Percentiles rank a stretch among this genome's conserved stretches.
Evolutionary conservation across 2,113 vertebrate species (phyloP).

Genomic region (Macrotus californicus): DNA sequence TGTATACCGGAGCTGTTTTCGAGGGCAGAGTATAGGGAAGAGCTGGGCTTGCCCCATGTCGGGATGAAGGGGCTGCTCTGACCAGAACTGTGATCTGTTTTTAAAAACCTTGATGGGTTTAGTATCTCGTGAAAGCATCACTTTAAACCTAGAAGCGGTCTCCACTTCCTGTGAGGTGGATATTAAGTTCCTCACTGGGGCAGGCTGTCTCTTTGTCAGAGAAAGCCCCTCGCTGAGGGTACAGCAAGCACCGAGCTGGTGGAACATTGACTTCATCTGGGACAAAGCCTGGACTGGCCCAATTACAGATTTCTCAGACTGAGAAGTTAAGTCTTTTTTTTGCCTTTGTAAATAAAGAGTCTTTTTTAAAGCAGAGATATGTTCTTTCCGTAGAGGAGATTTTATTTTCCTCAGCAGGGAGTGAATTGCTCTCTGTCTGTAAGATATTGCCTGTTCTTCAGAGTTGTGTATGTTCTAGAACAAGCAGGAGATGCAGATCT

Average conservation of each 20-base stretch:
- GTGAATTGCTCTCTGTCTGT: neutral
- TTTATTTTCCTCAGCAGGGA: neutral
- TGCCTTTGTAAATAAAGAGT: neutral
- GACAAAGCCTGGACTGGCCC: neutral
- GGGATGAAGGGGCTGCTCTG: neutral
- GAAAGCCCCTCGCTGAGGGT: neutral
- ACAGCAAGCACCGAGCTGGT: neutral
- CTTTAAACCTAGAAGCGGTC: neutral
- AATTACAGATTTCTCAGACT: neutral
- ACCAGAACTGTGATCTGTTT: neutral
- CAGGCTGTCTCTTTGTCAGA: neutral
- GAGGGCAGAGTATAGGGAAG: neutral
- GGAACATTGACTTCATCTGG: neutral
- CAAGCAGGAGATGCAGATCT: neutral
- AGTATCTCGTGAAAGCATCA: neutral
- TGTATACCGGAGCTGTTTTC: accelerated
- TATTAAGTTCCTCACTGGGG: neutral
- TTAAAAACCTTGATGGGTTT: neutral
- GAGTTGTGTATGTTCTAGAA: neutral
- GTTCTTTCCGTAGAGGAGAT: neutral
- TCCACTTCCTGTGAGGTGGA: neutral
- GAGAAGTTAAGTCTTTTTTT: neutral
- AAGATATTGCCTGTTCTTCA: neutral
- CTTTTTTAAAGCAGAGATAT: neutral
- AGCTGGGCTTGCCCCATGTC: neutral